Base-by-base conservation (phyloP, 2,113 vertebrate species). In the Perccottus glenii region DNA sequence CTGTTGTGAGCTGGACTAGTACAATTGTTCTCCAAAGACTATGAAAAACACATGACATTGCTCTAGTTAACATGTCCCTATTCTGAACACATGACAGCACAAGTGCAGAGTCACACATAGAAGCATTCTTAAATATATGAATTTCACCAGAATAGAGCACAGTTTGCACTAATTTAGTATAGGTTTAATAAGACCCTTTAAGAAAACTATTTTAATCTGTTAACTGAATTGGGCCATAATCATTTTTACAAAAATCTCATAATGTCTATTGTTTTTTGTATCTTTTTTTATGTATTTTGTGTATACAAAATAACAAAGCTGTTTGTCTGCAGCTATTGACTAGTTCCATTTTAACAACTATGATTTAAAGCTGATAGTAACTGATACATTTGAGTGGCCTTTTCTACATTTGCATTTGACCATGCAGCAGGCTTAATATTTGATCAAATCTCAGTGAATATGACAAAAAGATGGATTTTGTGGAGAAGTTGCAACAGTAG, bases 271-370 rank as follows among this genome's bases (percentile, higher is more conserved):
- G 38, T 8, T 40, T 40, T 40, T 6, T 40, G 19, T 3, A 40
- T 40, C 38, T 6, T 40, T 8, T 5, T 6, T 40, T 40, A 40
- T 40, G 5, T 8, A 40, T 8, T 3, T 3, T 27, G 19, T 27
- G 19, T 6, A 40, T 40, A 40, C 42, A 61, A 15, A 59, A 19
- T 3, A 11, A 48, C 52, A 55, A 55, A 55, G 52, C 52, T 11
- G 8, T 60, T 62, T 62, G 1, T 27, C 19, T 27, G 35, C 38
- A 45, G 50, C 50, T 48, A 53, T 60, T 60, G 46, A 56, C 6
- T 4, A 32, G 4, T 3, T 53, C 60, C 73, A 73, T 77, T 52
- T 71, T 71, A 82, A 76, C 72, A 36, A 55, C 42, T 45, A 38
- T 9, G 55, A 75, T 45, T 48, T 40, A 47, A 65, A 4, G 42